Evolutionary conservation across 2,888 invertebrate species (phyloP).

Genomic region (Pogonocherus hispidulus): DNA sequence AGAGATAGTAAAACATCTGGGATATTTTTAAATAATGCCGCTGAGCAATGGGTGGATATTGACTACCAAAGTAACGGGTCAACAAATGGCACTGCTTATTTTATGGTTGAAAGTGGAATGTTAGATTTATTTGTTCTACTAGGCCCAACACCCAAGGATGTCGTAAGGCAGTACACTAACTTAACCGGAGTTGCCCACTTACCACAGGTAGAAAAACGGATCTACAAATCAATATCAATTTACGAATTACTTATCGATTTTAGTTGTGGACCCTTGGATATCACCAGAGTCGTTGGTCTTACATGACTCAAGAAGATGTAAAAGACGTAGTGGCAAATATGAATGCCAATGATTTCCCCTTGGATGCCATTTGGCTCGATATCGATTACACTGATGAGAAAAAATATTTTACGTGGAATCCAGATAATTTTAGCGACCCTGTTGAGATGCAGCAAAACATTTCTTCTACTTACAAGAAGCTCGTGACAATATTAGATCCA

Average conservation of each 20-base stretch:
- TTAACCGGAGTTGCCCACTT: conserved; percentile 91
- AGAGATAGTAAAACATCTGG: conserved; percentile 41
- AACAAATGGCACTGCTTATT: conserved; percentile 73
- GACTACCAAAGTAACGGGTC: conserved; percentile 69
- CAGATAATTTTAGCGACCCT: conserved; percentile 82
- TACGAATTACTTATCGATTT: neutral
- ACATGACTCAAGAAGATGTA: conserved; percentile 94
- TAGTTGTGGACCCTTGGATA: conserved; percentile 57
- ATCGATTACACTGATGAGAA: conserved; percentile 97
- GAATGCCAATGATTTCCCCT: conserved; percentile 90
- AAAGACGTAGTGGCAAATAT: conserved; percentile 84
- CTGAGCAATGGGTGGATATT: conserved; percentile 97
- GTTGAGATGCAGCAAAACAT: conserved; percentile 89
- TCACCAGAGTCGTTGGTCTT: conserved; percentile 76
- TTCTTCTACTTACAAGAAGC: conserved; percentile 86
- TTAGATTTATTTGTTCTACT: conserved; percentile 92
- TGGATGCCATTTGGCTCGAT: conserved; percentile 97
- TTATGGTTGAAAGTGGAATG: conserved; percentile 96
- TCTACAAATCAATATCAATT: too few species aligned
- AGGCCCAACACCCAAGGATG: conserved; percentile 87
- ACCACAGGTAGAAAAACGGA: conserved; percentile 76
- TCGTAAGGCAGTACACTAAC: conserved; percentile 85
- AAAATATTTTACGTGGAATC: conserved; percentile 88
- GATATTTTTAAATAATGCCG: conserved; percentile 82
- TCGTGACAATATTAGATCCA: conserved; percentile 96